A percentile compares a stretch with the other conserved stretches of the same genome.
These are phyloP conservation scores for Petrocephalus zakoni DNA, from an alignment of 2,113 vertebrate species.

Conservation along the genomic window DNA sequence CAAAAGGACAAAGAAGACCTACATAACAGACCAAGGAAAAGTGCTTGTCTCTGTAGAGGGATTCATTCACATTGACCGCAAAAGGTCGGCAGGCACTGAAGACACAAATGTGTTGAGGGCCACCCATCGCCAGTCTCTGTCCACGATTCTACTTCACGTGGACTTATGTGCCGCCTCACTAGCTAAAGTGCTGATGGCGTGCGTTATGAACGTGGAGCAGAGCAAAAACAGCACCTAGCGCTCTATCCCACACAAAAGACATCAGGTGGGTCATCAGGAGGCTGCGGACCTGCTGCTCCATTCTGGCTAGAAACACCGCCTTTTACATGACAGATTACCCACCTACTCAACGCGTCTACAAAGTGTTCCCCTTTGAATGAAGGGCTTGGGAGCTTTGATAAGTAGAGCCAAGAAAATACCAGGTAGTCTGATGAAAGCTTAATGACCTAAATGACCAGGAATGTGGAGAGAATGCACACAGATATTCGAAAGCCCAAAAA, in stretches of 20 bases:
- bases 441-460: background rate
- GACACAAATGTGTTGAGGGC: background rate
- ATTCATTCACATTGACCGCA: background rate
- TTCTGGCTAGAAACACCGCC: background rate
- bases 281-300: background rate
- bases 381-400: background rate
- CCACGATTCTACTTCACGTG: background rate
- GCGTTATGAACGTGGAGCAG: background rate
- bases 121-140: background rate
- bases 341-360: background rate
- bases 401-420: background rate
- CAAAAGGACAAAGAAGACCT: background rate
- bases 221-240: background rate
- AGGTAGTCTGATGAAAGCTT: background rate
- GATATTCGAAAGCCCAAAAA: background rate
- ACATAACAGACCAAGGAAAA: background rate
- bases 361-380: background rate
- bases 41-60: background rate
- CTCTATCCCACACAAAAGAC: background rate
- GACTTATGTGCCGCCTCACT: too few species aligned
- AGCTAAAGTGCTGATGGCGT: background rate
- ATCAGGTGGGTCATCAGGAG: background rate
- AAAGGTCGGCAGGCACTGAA: background rate
- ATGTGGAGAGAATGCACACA: background rate
- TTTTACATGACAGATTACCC: background rate